A percentile compares a stretch with the other conserved stretches of the same genome.
phyloP scores from a whole-genome alignment of 2,888 invertebrate species.

The Tridacna crocea region DNA sequence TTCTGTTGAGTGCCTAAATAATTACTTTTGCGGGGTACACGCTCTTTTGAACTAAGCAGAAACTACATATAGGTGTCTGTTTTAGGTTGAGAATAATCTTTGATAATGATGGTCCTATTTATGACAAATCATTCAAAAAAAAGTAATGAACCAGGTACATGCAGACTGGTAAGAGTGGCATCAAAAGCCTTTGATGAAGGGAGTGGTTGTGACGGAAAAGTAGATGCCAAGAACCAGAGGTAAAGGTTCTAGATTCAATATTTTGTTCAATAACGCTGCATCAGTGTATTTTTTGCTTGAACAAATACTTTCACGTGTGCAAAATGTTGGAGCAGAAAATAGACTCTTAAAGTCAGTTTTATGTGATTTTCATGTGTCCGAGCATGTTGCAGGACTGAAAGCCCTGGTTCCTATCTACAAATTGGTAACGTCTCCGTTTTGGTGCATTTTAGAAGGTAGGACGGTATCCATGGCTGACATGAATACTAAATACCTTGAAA shows the following conservation, averaged over 20 bases:
- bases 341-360: slow-evolving; percentile 34
- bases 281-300: slow-evolving; percentile 51
- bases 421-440: slow-evolving; percentile 35
- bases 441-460: slow-evolving; percentile 37
- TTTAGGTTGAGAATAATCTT: slow-evolving; percentile 29
- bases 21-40: slow-evolving; percentile 58
- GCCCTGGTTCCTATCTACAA: slow-evolving; percentile 27
- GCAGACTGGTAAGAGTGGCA: slow-evolving; percentile 39
- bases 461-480: slow-evolving; percentile 32
- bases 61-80: slow-evolving; percentile 27
- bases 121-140: slow-evolving; percentile 36
- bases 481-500: slow-evolving; percentile 36
- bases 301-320: slow-evolving; percentile 41
- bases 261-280: slow-evolving; percentile 37
- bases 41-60: slow-evolving; percentile 51
- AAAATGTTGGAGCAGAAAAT: slow-evolving; percentile 46
- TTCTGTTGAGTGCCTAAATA: slow-evolving; percentile 7
- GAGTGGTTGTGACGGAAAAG: slow-evolving; percentile 47
- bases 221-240: slow-evolving; percentile 38
- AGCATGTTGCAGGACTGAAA: slow-evolving; percentile 35
- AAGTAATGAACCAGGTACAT: slow-evolving; percentile 36
- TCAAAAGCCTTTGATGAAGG: slow-evolving; percentile 49
- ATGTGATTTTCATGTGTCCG: slow-evolving; percentile 27
- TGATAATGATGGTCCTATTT: slow-evolving; percentile 25
- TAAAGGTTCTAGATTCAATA: slow-evolving; percentile 44